Conservation (phyloP, 1,140 invertebrate species). For the Drosophila elegans region DNA sequence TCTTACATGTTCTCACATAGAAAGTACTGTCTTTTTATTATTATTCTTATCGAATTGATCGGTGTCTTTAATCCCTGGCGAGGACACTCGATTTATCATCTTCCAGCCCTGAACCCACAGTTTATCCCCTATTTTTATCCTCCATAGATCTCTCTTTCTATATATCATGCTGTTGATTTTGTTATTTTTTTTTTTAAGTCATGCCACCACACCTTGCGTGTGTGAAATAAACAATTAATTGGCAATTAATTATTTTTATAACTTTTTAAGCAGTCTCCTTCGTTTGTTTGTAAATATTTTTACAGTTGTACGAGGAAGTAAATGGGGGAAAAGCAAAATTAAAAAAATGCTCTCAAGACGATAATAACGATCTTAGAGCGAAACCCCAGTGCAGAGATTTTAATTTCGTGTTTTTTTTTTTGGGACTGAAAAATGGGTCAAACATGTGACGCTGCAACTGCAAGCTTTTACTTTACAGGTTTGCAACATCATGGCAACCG, state of each 20-base stretch:
- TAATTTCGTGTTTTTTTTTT: slow-evolving; percentile 15
- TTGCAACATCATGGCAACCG: slow-evolving; percentile 37
- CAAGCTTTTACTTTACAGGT: slow-evolving; percentile 70
- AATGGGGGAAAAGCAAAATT: slow-evolving; percentile 10
- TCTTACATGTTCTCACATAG: too few relatives aligned
- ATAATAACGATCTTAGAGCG: slow-evolving; percentile 20
- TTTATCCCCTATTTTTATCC: not conserved
- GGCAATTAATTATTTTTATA: slow-evolving; percentile 59
- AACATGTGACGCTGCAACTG: slow-evolving; percentile 59
- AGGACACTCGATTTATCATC: slow-evolving; percentile 7
- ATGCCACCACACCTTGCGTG: slow-evolving; percentile 13
- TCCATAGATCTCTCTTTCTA: slow-evolving; percentile 4
- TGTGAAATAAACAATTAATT: slow-evolving; percentile 49
- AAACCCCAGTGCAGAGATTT: slow-evolving; percentile 9
- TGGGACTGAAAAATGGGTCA: slow-evolving; percentile 61
- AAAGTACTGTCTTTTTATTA: not conserved
- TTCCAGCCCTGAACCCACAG: slow-evolving; percentile 10
- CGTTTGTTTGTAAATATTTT: slow-evolving; percentile 29
- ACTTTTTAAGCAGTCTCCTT: slow-evolving; percentile 30
- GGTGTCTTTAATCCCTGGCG: slow-evolving; percentile 9
- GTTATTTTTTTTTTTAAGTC: not conserved
- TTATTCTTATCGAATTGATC: not conserved
- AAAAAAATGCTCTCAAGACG: slow-evolving; percentile 1
- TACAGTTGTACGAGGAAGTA: slow-evolving; percentile 20
- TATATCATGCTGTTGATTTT: slow-evolving; percentile 1